Evolutionary conservation across 2,797 vertebrate genomes (phyloP).

Genomic region (Hydrophis major): DNA sequence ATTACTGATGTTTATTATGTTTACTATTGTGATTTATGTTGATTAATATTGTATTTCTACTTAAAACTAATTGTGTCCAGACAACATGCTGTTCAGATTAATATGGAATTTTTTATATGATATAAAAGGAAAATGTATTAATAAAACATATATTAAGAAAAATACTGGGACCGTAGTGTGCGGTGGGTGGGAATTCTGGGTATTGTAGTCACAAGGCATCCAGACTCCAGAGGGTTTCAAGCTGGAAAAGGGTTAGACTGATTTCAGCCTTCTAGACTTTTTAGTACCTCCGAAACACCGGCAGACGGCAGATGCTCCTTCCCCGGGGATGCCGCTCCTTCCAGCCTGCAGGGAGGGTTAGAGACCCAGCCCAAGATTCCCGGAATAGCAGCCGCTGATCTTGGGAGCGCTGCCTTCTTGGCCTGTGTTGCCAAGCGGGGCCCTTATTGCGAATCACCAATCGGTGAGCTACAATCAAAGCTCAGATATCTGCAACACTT

Average conservation of each 20-base stretch:
- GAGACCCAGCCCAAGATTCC: background rate
- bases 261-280: background rate
- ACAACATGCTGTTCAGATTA: no score
- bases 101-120: no score
- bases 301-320: background rate
- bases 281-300: background rate
- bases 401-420: background rate
- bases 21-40: no score
- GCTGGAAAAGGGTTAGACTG: background rate
- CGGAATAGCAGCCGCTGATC: background rate
- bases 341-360: background rate
- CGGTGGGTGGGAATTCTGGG: background rate
- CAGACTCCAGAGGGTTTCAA: background rate
- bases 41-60: no score
- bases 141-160: no score
- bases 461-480: background rate
- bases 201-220: background rate
- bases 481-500: background rate
- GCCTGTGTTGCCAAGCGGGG: background rate
- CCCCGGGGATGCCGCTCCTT: background rate
- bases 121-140: no score
- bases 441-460: background rate
- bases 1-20: no score
- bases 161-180: background rate
- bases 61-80: no score